Evolutionary conservation across 2,797 vertebrate species (phyloP).

Genomic region (Myotis findleyi): DNA sequence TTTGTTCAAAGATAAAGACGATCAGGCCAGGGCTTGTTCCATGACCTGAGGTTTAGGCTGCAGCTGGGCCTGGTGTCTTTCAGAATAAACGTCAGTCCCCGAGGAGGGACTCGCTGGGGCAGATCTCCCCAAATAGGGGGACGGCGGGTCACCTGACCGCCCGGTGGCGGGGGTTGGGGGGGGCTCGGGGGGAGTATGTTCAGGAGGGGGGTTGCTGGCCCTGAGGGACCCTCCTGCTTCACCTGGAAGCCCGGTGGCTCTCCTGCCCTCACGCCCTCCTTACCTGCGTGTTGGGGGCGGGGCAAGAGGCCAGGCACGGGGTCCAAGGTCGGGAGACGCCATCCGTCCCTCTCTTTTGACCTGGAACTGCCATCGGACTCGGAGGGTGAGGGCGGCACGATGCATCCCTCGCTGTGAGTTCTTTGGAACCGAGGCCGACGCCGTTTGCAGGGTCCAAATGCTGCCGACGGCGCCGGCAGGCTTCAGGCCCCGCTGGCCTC

Average conservation of each 20-base stretch:
- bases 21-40: too few relatives aligned
- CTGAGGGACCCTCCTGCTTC: fast-evolving
- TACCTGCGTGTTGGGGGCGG: fast-evolving
- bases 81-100: too few relatives aligned
- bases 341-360: fast-evolving
- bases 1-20: too few relatives aligned
- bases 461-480: fast-evolving
- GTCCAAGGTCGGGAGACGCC: fast-evolving
- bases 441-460: fast-evolving
- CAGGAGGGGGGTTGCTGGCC: fast-evolving
- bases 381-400: not conserved
- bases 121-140: too few relatives aligned
- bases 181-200: too few relatives aligned
- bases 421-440: fast-evolving
- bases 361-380: too few relatives aligned
- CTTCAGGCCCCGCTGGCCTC: not conserved
- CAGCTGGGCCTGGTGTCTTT: too few relatives aligned
- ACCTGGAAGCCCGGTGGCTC: fast-evolving
- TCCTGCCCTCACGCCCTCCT: fast-evolving
- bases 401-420: not conserved
- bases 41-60: fast-evolving
- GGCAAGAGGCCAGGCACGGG: fast-evolving
- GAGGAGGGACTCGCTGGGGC: too few relatives aligned
- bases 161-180: too few relatives aligned
- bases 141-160: too few relatives aligned